These are phyloP conservation scores for Ctenicera cuprea DNA, from an alignment of 2,888 invertebrate species.

Conservation along the genomic window DNA sequence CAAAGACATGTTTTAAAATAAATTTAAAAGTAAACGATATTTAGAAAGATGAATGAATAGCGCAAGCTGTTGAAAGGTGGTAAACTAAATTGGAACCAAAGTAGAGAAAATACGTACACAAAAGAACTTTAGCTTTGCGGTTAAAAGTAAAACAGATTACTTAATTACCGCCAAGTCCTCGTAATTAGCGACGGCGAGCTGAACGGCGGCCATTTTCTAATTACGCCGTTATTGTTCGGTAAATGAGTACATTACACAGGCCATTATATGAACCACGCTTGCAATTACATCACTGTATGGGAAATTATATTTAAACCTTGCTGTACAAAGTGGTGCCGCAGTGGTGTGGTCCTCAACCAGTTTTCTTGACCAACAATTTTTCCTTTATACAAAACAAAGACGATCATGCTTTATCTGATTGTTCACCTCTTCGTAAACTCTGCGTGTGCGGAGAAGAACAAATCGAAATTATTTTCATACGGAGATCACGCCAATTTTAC, in stretches of 20 bases:
- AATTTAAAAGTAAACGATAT: not conserved
- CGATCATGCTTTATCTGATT: not conserved
- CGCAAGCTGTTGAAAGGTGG: conserved; percentile 33
- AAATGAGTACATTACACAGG: conserved; percentile 62
- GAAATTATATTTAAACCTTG: conserved; percentile 56
- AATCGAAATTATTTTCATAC: not conserved
- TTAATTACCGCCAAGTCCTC: conserved; percentile 60
- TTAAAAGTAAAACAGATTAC: conserved; percentile 60
- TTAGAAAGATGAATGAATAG: conserved; percentile 1
- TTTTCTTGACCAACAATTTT: conserved; percentile 27
- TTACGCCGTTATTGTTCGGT: conserved; percentile 60
- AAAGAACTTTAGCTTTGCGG: conserved; percentile 45
- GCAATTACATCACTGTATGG: conserved; percentile 58
- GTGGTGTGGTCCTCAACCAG: conserved; percentile 31
- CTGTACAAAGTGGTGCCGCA: conserved; percentile 40
- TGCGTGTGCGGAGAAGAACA: not conserved
- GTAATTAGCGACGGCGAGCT: conserved; percentile 63
- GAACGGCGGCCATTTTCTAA: conserved; percentile 64
- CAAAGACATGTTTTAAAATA: not conserved
- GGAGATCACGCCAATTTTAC: no score
- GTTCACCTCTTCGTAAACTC: no score
- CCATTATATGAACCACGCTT: conserved; percentile 55
- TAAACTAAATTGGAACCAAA: conserved; percentile 40
- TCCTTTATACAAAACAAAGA: not conserved
- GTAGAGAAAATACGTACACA: conserved; percentile 5